Conservation (phyloP, 2,888 invertebrate species). For the Mythimna loreyi region DNA sequence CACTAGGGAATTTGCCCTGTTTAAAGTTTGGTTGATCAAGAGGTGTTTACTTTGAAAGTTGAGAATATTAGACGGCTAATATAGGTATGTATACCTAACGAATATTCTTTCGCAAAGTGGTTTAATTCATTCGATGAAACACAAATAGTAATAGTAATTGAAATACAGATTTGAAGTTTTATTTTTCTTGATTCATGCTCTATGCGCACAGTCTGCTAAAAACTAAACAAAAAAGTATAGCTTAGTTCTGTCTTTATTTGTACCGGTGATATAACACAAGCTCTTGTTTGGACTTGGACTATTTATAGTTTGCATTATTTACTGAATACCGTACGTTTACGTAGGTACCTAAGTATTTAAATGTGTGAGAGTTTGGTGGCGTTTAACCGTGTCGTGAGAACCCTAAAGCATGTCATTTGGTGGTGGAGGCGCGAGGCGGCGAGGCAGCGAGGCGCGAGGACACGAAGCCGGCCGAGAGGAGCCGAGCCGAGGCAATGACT, state of each 20-base stretch:
- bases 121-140: constrained; percentile 24
- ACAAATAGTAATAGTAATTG: constrained; percentile 37
- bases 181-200: constrained; percentile 43
- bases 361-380: constrained; percentile 21
- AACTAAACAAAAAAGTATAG: constrained; percentile 38
- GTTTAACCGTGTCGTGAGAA: constrained; percentile 39
- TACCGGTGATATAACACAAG: constrained; percentile 32
- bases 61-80: neutral
- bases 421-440: constrained; percentile 69
- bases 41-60: constrained; percentile 29
- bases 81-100: too few species aligned
- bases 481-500: constrained; percentile 83
- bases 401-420: constrained; percentile 69
- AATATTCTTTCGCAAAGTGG: constrained; percentile 10
- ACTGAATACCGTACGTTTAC: neutral
- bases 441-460: constrained; percentile 67
- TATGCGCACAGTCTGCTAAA: constrained; percentile 34
- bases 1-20: constrained; percentile 9
- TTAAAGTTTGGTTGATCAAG: neutral
- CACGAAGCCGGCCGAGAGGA: constrained; percentile 69
- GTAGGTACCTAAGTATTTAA: constrained; percentile 8
- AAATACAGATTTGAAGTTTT: constrained; percentile 32
- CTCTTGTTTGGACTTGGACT: constrained; percentile 10
- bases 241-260: constrained; percentile 48
- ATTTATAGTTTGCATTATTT: constrained; percentile 38